These are phyloP conservation scores for Seriola rivoliana DNA, from an alignment of 2,113 vertebrate species.

Conservation along the genomic window DNA sequence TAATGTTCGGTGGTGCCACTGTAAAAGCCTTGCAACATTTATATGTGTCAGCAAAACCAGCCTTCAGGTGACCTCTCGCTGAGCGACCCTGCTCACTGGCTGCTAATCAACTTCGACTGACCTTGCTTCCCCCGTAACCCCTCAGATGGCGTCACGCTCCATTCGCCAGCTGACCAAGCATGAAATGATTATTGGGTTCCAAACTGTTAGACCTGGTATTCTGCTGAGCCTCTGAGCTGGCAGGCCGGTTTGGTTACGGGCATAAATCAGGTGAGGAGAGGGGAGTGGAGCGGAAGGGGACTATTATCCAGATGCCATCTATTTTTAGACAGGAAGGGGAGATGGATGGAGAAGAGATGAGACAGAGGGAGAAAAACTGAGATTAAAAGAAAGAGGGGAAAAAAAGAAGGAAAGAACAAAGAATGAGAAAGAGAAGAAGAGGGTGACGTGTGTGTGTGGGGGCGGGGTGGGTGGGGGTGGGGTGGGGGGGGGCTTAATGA, in stretches of 20 bases:
- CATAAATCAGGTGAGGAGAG: slow-evolving; percentile 63
- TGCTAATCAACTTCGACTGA: slow-evolving; percentile 62
- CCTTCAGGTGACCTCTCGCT: slow-evolving; percentile 55
- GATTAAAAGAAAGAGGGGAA: slow-evolving; percentile 24
- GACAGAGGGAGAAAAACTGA: background rate
- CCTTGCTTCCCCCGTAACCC: slow-evolving; percentile 59
- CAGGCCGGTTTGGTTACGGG: slow-evolving; percentile 49
- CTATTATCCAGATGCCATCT: slow-evolving; percentile 70
- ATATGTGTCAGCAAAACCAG: slow-evolving; percentile 24
- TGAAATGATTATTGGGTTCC: slow-evolving; percentile 75
- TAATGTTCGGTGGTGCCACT: background rate
- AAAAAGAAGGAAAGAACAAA: slow-evolving; percentile 14
- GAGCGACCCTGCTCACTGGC: slow-evolving; percentile 22
- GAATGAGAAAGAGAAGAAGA: slow-evolving; percentile 25
- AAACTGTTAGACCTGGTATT: slow-evolving; percentile 64
- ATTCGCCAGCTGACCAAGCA: slow-evolving; percentile 67
- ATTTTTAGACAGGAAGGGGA: slow-evolving; percentile 63
- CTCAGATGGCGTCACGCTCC: slow-evolving; percentile 48
- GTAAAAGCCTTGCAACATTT: background rate
- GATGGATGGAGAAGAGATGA: slow-evolving; percentile 32
- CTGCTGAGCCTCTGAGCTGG: slow-evolving; percentile 55
- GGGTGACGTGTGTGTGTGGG: background rate
- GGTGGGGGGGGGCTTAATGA: slow-evolving; percentile 49
- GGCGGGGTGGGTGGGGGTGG: no score
- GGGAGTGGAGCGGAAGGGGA: slow-evolving; percentile 18